These are phyloP conservation scores for Chorisops tibialis DNA, from an alignment of 2,888 invertebrate species.

Conservation along the genomic window DNA sequence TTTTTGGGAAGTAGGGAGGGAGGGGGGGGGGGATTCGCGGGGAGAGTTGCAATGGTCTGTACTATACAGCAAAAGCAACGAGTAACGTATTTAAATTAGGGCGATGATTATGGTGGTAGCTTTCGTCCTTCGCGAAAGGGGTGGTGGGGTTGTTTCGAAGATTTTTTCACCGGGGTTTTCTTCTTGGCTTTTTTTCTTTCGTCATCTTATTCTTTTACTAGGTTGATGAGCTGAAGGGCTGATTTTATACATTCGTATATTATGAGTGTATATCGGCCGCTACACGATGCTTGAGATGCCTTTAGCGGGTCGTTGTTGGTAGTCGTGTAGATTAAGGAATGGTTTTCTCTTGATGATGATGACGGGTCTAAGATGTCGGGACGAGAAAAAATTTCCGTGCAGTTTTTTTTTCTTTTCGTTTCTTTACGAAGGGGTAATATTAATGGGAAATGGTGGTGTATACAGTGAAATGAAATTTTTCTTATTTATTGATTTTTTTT, in stretches of 20 bases:
- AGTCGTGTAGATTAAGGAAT: slow-evolving; percentile 25
- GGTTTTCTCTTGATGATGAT: slow-evolving; percentile 22
- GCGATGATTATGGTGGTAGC: slow-evolving; percentile 39
- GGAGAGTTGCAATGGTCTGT: neutral
- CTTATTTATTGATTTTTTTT: slow-evolving; percentile 26
- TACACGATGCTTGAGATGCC: slow-evolving; percentile 9
- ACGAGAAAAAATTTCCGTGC: slow-evolving; percentile 5
- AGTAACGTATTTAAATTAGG: slow-evolving; percentile 41
- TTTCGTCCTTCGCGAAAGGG: slow-evolving; percentile 21
- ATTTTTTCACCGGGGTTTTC: slow-evolving; percentile 4
- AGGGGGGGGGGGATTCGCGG: neutral
- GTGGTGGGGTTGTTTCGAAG: slow-evolving; percentile 26
- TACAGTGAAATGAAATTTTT: slow-evolving; percentile 23
- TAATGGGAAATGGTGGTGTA: slow-evolving; percentile 24
- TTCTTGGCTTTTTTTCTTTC: slow-evolving; percentile 24
- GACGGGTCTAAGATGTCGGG: slow-evolving; percentile 9
- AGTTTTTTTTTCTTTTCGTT: slow-evolving; percentile 9
- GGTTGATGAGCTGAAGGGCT: slow-evolving; percentile 26
- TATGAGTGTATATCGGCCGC: slow-evolving; percentile 20
- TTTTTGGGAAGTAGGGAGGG: neutral
- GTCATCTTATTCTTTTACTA: slow-evolving; percentile 13
- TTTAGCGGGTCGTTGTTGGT: slow-evolving; percentile 23
- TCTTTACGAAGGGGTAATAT: slow-evolving; percentile 27
- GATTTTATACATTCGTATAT: slow-evolving; percentile 18
- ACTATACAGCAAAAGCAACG: slow-evolving; percentile 27